Base-by-base conservation (phyloP, 2,113 vertebrate species). In the Ammospiza caudacuta region DNA sequence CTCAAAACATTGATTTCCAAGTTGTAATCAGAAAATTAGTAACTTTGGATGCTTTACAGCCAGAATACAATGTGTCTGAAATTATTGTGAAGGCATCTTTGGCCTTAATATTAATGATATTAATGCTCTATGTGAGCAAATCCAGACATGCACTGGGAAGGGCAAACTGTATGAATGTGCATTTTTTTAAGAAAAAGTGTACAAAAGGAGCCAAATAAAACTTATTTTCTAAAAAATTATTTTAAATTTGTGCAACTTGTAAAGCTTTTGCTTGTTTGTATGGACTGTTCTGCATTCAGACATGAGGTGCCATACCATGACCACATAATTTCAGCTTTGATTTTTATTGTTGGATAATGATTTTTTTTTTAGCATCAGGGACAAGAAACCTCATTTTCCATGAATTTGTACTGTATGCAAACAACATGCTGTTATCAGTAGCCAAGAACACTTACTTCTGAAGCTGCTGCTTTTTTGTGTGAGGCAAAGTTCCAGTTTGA, bases 141-240 rank as follows among this genome's bases (percentile, higher is more conserved):
- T 78, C 80, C 84, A 87, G 76, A 86, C 62, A 25, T 90, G 54
- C 68, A 83, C 68, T 72, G 91, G 80, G 68, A 92, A 91, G 78
- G 46, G 43, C 43, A 74, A 83, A 87, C 86, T 84, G 78, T 92
- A 64, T 95, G 81, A 92, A 73, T 76, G 90, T 93, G 93, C 88
- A 91, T 96, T 94, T 95, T 74, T 76, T 95, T 19, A 90, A 70
- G 77, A 55, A 91, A 77, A 75, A 89, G 46, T 95, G 75, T 97
- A 62, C 33, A 35, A 94, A 91, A 96, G 80, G 87, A 98, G 90
- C 89, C 94, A 94, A 97, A 98, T 98, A 98, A 98, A 98, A 96
- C 91, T 75, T 89, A 87, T 98, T 98, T 98, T 97, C 95, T 98
- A 98, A 55, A 94, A 94, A 97, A 89, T 14, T 57, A n/a, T 17